Percentiles rank a stretch among this genome's conserved stretches.
Evolutionary conservation across 2,113 vertebrate genomes (phyloP).

Genomic region (Myotis brandtii): DNA sequence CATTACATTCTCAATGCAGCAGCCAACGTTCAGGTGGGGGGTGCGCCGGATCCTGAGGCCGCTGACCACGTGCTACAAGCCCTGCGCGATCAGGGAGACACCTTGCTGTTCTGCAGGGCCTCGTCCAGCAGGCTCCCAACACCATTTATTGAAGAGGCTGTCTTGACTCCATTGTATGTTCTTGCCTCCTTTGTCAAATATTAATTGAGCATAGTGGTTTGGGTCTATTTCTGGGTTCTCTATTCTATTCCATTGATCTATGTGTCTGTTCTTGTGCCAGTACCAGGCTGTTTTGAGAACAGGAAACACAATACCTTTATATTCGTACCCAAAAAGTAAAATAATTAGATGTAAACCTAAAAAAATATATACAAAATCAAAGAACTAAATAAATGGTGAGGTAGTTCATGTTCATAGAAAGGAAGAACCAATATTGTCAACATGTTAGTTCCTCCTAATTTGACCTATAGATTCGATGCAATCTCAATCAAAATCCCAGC

Average conservation of each 20-base stretch:
- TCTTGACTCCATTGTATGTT: no score
- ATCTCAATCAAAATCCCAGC: neutral
- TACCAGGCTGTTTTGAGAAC: no score
- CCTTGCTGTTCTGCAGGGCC: neutral
- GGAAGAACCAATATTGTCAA: neutral
- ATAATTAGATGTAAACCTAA: neutral
- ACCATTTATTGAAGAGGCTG: no score
- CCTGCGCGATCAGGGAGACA: neutral
- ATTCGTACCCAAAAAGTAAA: neutral
- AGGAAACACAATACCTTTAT: no score
- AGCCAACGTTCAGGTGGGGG: conserved; percentile 76
- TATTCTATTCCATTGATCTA: no score
- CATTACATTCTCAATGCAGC: conserved; percentile 84
- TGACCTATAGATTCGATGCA: neutral
- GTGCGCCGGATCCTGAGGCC: conserved; percentile 61
- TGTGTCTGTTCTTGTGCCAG: no score
- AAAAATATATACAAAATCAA: neutral
- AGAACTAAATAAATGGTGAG: neutral
- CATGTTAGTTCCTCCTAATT: neutral
- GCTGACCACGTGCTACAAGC: conserved; percentile 81
- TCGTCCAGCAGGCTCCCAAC: conserved; percentile 45
- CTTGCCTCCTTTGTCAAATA: no score
- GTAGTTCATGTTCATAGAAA: neutral
- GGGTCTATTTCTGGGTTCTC: no score
- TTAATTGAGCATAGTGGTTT: no score